Conservation (phyloP, 2,113 vertebrate genomes). For the Esox niger region DNA sequence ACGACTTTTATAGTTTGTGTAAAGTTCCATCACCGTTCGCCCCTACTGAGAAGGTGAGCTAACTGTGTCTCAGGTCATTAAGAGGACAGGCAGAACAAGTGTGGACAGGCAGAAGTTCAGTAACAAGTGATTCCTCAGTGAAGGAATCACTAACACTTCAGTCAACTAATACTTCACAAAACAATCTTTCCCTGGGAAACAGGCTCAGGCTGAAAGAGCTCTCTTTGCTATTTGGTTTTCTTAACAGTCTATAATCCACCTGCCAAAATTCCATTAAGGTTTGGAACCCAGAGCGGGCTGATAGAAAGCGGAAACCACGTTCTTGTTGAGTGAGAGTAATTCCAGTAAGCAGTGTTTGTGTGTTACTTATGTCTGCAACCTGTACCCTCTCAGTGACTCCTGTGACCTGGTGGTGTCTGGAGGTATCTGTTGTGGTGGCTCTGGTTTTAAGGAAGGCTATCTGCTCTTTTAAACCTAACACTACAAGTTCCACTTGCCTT, state of each 20-base stretch:
- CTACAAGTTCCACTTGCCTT: neutral
- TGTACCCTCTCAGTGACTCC: conserved; percentile 14
- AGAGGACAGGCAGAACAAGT: conserved; percentile 30
- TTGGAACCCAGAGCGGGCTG: conserved; percentile 35
- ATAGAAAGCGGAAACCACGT: conserved; percentile 18
- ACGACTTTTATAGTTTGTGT: too few species aligned
- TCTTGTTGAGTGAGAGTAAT: conserved; percentile 29
- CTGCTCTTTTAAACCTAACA: conserved; percentile 24
- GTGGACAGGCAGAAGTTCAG: too few species aligned
- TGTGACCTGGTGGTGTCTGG: conserved; percentile 9
- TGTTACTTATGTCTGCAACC: conserved; percentile 16
- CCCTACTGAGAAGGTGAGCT: conserved; percentile 33
- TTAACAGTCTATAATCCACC: conserved; percentile 41
- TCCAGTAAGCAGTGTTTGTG: conserved; percentile 15
- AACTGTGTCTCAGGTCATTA: conserved; percentile 41
- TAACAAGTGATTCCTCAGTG: conserved; percentile 35
- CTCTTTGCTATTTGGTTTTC: conserved; percentile 39
- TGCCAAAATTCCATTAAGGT: conserved; percentile 58
- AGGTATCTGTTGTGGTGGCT: neutral
- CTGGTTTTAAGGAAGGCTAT: conserved; percentile 24
- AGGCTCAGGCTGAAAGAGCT: neutral
- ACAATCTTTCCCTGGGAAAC: conserved; percentile 39
- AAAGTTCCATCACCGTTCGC: conserved; percentile 29
- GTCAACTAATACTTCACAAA: conserved; percentile 56
- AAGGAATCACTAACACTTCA: too few species aligned